Percentiles rank a stretch among this genome's conserved stretches.
phyloP scores from a whole-genome alignment of 2,888 invertebrate species.

The Pandemis corylana region DNA sequence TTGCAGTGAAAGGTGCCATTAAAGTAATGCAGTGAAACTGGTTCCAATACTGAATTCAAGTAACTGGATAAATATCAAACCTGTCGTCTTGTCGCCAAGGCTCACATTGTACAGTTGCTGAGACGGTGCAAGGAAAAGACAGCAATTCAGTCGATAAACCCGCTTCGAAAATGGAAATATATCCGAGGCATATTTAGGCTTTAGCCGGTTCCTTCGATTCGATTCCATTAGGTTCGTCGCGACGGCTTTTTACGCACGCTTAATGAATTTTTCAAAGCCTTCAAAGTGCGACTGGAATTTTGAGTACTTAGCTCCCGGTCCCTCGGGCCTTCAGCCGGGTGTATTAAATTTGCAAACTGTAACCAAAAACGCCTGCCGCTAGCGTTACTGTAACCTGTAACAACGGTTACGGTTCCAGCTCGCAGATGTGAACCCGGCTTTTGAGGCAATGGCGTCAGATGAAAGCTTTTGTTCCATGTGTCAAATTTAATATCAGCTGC shows the following conservation, averaged over 20 bases:
- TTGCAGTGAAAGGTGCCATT: constrained; percentile 78
- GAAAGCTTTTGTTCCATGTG: constrained; percentile 26
- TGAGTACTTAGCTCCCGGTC: background rate
- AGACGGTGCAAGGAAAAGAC: constrained; percentile 55
- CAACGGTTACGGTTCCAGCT: background rate
- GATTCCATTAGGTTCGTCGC: constrained; percentile 32
- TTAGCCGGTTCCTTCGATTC: constrained; percentile 25
- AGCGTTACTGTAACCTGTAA: no score
- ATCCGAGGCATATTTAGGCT: constrained; percentile 25
- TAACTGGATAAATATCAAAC: constrained; percentile 83
- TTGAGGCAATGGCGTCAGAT: background rate
- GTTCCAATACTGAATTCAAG: constrained; percentile 82
- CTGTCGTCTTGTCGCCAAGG: constrained; percentile 73
- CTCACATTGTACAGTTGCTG: constrained; percentile 50
- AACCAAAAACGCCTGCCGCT: no score
- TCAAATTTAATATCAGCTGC: constrained; percentile 41
- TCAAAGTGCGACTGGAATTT: constrained; percentile 1
- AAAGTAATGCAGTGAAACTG: constrained; percentile 77
- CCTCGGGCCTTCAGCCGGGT: no score
- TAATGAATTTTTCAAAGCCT: constrained; percentile 27
- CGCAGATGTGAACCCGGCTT: no score
- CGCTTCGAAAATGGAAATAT: constrained; percentile 11
- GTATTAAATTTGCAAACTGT: no score
- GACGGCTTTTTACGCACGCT: constrained; percentile 31
- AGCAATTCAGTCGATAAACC: constrained; percentile 51